These are phyloP conservation scores for Lithosia quadra DNA, from an alignment of 2,888 invertebrate species.

Conservation along the genomic window DNA sequence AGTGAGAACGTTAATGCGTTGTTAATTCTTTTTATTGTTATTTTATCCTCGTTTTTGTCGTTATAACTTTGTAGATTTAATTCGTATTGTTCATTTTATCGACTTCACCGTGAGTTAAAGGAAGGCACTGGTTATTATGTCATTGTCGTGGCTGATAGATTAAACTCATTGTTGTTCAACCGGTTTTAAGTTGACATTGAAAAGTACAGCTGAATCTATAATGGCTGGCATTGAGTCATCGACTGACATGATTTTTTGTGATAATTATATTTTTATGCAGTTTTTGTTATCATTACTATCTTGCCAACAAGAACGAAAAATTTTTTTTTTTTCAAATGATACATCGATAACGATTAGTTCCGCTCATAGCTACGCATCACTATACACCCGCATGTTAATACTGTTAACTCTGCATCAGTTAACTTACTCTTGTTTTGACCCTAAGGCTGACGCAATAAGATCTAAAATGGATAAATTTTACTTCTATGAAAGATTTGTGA, in stretches of 20 bases:
- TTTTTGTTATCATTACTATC: background rate
- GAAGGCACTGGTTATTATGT: slow-evolving; percentile 38
- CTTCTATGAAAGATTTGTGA: slow-evolving; percentile 27
- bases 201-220: background rate
- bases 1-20: slow-evolving; percentile 23
- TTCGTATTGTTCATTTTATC: slow-evolving; percentile 39
- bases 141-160: slow-evolving; percentile 17
- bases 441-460: slow-evolving; percentile 56
- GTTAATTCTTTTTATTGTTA: slow-evolving; percentile 28
- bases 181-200: slow-evolving; percentile 20
- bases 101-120: slow-evolving; percentile 31
- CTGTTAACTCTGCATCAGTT: slow-evolving; percentile 60
- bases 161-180: slow-evolving; percentile 29
- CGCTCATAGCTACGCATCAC: slow-evolving; percentile 54
- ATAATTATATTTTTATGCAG: background rate
- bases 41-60: slow-evolving; percentile 32
- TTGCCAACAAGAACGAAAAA: background rate
- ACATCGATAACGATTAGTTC: slow-evolving; percentile 56
- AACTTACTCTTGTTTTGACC: slow-evolving; percentile 47
- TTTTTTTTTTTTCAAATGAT: background rate
- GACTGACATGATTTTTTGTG: background rate
- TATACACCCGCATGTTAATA: slow-evolving; percentile 70
- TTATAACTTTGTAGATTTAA: slow-evolving; percentile 28
- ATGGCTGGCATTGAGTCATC: background rate
- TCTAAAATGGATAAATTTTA: slow-evolving; percentile 38